A percentile compares a stretch with the other conserved stretches of the same genome.
Evolutionary conservation across 2,888 invertebrate species (phyloP).

Genomic region (Notodromas monacha): DNA sequence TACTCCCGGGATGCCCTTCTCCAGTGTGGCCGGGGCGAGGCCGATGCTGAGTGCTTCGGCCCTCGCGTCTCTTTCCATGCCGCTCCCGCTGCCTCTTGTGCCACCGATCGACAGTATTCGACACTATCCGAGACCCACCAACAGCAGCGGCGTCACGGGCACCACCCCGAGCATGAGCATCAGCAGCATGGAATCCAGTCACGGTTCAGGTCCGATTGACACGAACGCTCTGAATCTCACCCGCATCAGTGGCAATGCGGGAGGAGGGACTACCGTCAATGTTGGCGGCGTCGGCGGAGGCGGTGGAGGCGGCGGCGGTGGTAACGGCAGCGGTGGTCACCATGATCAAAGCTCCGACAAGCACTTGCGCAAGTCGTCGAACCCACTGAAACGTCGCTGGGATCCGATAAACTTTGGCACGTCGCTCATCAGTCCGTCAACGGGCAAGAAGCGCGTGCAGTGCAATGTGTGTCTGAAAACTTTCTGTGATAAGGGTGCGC

Average conservation of each 20-base stretch:
- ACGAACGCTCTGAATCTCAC: constrained; percentile 29
- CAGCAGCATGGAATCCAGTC: too few relatives aligned
- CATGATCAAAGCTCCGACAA: constrained; percentile 14
- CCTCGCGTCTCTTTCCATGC: too few relatives aligned
- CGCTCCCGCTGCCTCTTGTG: too few relatives aligned
- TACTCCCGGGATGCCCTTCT: background rate
- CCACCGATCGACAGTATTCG: too few relatives aligned
- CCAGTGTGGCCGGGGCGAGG: background rate
- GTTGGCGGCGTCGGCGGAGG: constrained; percentile 10
- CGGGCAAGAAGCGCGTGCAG: constrained; percentile 82
- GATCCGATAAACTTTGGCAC: constrained; percentile 25
- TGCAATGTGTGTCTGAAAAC: constrained; percentile 95
- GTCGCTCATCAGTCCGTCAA: constrained; percentile 62
- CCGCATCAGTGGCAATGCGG: too few relatives aligned
- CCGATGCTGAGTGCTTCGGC: background rate
- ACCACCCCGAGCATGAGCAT: constrained; percentile 7
- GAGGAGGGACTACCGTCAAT: constrained; percentile 8
- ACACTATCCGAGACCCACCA: background rate
- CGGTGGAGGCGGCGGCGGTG: background rate
- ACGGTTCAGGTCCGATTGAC: too few relatives aligned
- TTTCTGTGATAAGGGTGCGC: constrained; percentile 95
- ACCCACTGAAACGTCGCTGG: constrained; percentile 18
- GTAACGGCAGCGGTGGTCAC: constrained; percentile 8
- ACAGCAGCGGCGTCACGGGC: constrained; percentile 9
- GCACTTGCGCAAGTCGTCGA: constrained; percentile 17